A percentile compares a stretch with the other conserved stretches of the same genome.
phyloP scores from a whole-genome alignment of 1,140 invertebrate species.

The Sitophilus oryzae region DNA sequence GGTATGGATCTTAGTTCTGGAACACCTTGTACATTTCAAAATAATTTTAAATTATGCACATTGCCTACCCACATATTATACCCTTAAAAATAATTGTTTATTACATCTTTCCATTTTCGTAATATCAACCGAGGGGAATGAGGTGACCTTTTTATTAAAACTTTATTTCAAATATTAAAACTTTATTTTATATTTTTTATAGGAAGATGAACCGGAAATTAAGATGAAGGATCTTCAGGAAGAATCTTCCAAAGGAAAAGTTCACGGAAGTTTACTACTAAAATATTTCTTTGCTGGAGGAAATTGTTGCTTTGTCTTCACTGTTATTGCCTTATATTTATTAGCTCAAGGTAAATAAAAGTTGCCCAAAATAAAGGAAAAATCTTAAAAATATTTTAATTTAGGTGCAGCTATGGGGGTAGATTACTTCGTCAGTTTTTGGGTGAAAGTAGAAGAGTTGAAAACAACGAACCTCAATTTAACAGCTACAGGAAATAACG shows the following conservation, averaged over 20 bases:
- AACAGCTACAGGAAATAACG: not conserved
- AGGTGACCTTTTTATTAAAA: not conserved
- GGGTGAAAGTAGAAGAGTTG: conserved; percentile 50
- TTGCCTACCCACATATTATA: too few relatives aligned
- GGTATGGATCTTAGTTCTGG: too few relatives aligned
- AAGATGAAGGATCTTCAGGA: conserved; percentile 39
- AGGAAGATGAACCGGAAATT: conserved; percentile 30
- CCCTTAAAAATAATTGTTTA: too few relatives aligned
- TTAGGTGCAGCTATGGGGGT: conserved; percentile 56
- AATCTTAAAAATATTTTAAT: too few relatives aligned
- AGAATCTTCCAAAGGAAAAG: conserved; percentile 42
- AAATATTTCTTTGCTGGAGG: conserved; percentile 65
- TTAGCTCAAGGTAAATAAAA: conserved; percentile 55
- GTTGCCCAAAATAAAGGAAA: too few relatives aligned
- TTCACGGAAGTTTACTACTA: conserved; percentile 38
- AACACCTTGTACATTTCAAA: too few relatives aligned
- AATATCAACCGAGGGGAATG: too few relatives aligned
- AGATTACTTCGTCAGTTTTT: conserved; percentile 77
- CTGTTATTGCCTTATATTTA: conserved; percentile 55
- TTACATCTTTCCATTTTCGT: too few relatives aligned
- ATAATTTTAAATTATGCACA: too few relatives aligned
- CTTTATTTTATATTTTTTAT: not conserved
- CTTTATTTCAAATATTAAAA: not conserved
- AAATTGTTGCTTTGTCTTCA: conserved; percentile 51
- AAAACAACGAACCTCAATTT: conserved; percentile 2